A percentile compares a stretch with the other conserved stretches of the same genome.
phyloP scores from a whole-genome alignment of 2,888 invertebrate species.

The Eupeodes latifasciatus region DNA sequence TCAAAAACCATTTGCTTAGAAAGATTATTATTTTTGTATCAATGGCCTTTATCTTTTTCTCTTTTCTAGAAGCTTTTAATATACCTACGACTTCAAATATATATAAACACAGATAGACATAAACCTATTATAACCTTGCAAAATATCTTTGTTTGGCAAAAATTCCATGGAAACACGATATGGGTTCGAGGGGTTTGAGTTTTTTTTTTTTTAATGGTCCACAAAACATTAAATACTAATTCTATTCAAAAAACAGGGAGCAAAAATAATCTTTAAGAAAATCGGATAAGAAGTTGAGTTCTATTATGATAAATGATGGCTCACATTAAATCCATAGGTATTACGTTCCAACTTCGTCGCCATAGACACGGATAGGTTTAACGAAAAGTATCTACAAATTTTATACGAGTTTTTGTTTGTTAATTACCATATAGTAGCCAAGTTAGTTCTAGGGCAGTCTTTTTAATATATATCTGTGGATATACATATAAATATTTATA shows the following conservation, averaged over 20 bases:
- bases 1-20: conserved; percentile 30
- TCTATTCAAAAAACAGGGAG: conserved; percentile 4
- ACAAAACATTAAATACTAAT: conserved; percentile 11
- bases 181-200: neutral
- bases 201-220: conserved; percentile 8
- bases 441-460: too few relatives aligned
- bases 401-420: too few relatives aligned
- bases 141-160: neutral
- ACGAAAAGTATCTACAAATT: too few relatives aligned
- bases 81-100: neutral
- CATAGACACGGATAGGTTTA: too few relatives aligned
- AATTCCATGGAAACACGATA: conserved; percentile 13
- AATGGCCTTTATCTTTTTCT: conserved; percentile 10
- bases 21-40: conserved; percentile 25
- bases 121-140: neutral
- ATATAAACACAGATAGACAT: too few relatives aligned
- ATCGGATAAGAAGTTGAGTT: neutral
- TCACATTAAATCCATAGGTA: neutral
- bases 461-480: too few relatives aligned
- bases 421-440: too few relatives aligned
- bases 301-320: neutral
- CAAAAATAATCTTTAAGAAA: neutral
- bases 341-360: too few relatives aligned
- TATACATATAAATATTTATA: too few relatives aligned
- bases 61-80: conserved; percentile 8